Evolutionary conservation across 2,113 vertebrate genomes (phyloP), one percentile per base, ranked within the genome.

Genomic region (Parus major): DNA sequence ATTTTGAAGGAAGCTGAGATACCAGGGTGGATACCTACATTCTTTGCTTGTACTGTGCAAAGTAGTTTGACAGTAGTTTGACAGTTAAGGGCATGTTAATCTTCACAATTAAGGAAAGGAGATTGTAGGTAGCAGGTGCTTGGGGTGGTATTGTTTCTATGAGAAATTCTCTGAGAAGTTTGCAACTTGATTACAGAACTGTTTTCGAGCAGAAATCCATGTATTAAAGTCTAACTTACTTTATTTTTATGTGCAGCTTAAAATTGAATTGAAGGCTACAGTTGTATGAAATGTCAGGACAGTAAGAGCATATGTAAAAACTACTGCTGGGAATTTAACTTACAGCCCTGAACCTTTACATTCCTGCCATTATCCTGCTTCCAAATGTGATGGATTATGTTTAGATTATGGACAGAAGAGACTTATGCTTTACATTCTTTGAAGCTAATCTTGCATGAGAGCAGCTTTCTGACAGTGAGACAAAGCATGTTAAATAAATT

Each of bases 21-120:
- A 31, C 2, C 10, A 12, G 14, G 9, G 19, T 63, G 23, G 5
- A 5, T 35, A 61, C 15, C 22, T 42, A 3, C 0, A 1, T 36
- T 27, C 20, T 71, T 90, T 2, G 1, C 24, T 82, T 44, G 10
- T 39, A 44, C 61, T 55, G 7, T 80, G 47, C 35, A 8, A 25
- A 64, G 35, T n/a, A 12, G 39, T 76, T 60, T 52, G 63, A 15
- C 13, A 64, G 35, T n/a, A 12, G 39, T 76, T 60, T 52, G 63
- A 15, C 13, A 7, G 36, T 29, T 39, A 28, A 50, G 36, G 39
- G 25, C 25, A 3, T 61, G 31, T 68, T 56, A 52, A 55, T 64
- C 55, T n/a, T 69, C 19, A 10, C 31, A 31, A 2, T 39, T 39
- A 39, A 42, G 52, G 36, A 68, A 59, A 59, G 36, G 61, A 55